These are phyloP conservation scores for Macaca mulatta DNA, from an alignment of 2,113 vertebrate genomes.

Conservation along the genomic window DNA sequence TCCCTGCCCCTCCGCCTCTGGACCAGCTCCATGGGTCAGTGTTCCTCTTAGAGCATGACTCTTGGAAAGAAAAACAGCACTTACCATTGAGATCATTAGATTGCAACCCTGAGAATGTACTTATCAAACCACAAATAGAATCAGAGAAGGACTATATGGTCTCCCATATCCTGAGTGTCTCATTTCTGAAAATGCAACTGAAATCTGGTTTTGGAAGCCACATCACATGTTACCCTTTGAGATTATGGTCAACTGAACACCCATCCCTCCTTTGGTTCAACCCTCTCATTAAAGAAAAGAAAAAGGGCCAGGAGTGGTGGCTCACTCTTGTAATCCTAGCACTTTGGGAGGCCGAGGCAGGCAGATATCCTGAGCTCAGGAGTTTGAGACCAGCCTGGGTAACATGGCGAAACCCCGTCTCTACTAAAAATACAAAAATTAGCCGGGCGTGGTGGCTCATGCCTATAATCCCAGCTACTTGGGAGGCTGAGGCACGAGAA, in stretches of 20 bases:
- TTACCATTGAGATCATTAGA: conserved; percentile 53
- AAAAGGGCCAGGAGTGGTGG: background rate
- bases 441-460: too few species aligned
- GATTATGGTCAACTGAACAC: background rate
- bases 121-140: conserved; percentile 65
- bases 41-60: conserved; percentile 45
- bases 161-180: background rate
- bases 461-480: too few species aligned
- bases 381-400: too few species aligned
- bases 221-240: background rate
- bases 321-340: too few species aligned
- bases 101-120: conserved; percentile 21
- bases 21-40: conserved; percentile 46
- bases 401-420: too few species aligned
- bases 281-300: background rate
- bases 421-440: too few species aligned
- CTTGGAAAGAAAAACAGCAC: conserved; percentile 19
- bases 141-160: background rate
- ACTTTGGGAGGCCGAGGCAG: too few species aligned
- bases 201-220: background rate
- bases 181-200: conserved; percentile 26
- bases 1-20: conserved; percentile 17
- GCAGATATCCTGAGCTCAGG: too few species aligned
- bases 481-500: too few species aligned
- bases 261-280: background rate